These are phyloP conservation scores for Pachypanchax playfairii DNA, from an alignment of 2,113 vertebrate species.

Conservation along the genomic window DNA sequence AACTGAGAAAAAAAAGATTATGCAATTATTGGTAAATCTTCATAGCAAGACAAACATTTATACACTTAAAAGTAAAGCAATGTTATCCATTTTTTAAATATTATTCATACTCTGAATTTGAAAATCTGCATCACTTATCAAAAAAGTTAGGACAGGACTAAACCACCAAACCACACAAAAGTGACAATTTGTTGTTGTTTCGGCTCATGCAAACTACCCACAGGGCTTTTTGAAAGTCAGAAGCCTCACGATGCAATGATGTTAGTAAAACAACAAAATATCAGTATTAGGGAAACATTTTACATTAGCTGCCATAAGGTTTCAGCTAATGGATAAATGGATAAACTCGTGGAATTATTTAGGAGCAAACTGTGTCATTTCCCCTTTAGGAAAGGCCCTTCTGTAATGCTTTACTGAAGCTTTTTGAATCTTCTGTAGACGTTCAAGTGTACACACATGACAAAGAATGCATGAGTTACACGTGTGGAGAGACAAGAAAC, in stretches of 20 bases:
- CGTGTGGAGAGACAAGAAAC: conserved; percentile 49
- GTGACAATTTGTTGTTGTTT: neutral
- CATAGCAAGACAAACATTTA: too few relatives aligned
- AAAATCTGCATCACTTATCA: too few relatives aligned
- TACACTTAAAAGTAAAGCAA: too few relatives aligned
- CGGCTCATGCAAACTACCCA: neutral
- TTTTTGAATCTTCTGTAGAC: conserved; percentile 14
- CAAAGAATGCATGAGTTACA: conserved; percentile 19
- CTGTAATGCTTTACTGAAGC: conserved; percentile 9
- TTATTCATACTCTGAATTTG: too few relatives aligned
- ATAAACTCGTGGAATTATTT: conserved; percentile 1
- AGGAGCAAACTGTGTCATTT: conserved; percentile 4
- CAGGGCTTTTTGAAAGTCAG: neutral
- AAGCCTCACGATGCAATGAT: neutral
- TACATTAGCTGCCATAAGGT: neutral
- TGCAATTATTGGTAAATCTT: too few relatives aligned
- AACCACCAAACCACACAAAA: neutral
- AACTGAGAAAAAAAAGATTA: too few relatives aligned
- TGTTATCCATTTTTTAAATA: too few relatives aligned
- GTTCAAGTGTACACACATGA: conserved; percentile 13
- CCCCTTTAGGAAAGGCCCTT: neutral
- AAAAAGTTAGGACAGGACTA: too few relatives aligned
- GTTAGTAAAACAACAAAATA: neutral
- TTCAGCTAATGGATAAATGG: neutral
- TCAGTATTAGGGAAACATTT: neutral